Percentiles rank a stretch among this genome's conserved stretches.
These are phyloP conservation scores for Hyaena hyaena DNA, from an alignment of 2,113 vertebrate genomes.

Conservation along the genomic window DNA sequence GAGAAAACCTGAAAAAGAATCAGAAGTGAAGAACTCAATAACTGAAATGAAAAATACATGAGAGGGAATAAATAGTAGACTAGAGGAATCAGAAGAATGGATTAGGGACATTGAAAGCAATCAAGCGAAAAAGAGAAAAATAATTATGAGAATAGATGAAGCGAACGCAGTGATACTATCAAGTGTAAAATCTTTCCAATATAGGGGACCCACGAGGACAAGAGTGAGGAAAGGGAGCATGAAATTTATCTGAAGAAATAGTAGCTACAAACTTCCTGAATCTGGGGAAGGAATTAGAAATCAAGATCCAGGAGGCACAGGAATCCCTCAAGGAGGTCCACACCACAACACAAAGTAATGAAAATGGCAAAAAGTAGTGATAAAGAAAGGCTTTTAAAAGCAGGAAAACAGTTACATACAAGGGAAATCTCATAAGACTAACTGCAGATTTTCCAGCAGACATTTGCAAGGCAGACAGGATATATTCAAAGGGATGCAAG, in stretches of 20 bases:
- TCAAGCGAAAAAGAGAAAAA: neutral
- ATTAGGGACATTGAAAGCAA: neutral
- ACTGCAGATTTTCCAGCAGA: neutral
- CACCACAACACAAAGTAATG: neutral
- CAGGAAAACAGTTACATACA: neutral
- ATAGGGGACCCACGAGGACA: neutral
- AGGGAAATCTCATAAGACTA: neutral
- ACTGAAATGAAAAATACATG: neutral
- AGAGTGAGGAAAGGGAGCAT: neutral
- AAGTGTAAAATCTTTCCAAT: neutral
- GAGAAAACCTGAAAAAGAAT: neutral
- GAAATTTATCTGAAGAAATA: neutral
- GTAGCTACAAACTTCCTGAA: neutral
- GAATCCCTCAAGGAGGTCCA: neutral
- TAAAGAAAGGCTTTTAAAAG: neutral
- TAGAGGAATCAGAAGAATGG: neutral
- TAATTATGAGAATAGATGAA: neutral
- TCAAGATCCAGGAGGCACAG: neutral
- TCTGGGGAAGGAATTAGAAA: neutral
- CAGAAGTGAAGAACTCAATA: neutral
- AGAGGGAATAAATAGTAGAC: neutral
- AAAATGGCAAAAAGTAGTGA: neutral
- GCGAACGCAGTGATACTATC: neutral
- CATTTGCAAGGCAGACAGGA: neutral
- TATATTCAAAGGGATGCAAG: neutral